These are phyloP conservation scores for Agriotes lineatus DNA, from an alignment of 2,888 invertebrate genomes.

Conservation along the genomic window DNA sequence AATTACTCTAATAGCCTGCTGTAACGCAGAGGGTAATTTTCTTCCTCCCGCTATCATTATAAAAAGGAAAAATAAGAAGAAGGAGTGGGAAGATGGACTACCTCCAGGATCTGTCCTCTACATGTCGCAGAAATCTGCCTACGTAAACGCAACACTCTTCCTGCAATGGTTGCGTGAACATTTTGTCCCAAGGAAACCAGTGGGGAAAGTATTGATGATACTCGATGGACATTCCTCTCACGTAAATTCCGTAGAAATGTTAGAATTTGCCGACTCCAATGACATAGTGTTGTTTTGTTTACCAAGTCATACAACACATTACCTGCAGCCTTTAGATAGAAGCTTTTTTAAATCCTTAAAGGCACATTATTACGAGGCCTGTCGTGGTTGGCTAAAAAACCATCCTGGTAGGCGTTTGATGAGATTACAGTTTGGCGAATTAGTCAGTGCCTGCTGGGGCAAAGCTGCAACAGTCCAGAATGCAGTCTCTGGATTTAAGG, in stretches of 20 bases:
- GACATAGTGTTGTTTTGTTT: constrained; percentile 49
- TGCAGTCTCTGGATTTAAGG: not conserved
- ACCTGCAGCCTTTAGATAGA: not conserved
- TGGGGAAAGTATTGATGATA: not conserved
- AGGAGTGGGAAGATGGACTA: not conserved
- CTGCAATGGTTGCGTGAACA: constrained; percentile 8
- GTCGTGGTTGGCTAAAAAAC: not conserved
- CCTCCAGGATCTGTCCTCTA: not conserved
- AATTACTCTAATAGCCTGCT: not conserved
- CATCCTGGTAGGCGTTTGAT: not conserved
- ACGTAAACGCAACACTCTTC: not conserved
- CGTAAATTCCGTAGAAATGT: not conserved
- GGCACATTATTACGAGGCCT: constrained; percentile 1
- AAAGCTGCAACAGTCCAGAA: not conserved
- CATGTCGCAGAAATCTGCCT: not conserved
- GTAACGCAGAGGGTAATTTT: no score
- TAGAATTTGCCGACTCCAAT: constrained; percentile 55
- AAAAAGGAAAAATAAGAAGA: no score
- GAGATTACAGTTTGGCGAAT: not conserved
- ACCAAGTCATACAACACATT: constrained; percentile 25
- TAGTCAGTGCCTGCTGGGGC: not conserved
- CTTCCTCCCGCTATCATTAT: no score
- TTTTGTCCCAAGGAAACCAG: constrained; percentile 10
- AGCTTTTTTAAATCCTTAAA: constrained; percentile 20
- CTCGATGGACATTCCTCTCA: not conserved